Evolutionary conservation across 2,113 vertebrate species (phyloP).

Genomic region (Aplodontia rufa): DNA sequence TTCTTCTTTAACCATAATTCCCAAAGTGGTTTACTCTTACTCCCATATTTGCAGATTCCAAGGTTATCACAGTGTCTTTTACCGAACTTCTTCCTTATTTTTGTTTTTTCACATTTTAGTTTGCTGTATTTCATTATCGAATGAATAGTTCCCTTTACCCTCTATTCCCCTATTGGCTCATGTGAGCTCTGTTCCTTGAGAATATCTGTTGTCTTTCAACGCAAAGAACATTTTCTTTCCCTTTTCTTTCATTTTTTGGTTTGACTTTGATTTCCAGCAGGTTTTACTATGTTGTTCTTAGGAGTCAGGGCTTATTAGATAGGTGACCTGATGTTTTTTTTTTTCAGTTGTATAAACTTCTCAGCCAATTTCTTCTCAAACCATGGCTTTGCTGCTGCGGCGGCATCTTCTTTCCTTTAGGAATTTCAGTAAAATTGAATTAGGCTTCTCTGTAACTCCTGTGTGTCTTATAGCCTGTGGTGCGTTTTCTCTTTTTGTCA

Average conservation of each 20-base stretch:
- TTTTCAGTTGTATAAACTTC: background rate
- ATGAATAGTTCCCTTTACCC: too few relatives aligned
- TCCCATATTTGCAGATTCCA: background rate
- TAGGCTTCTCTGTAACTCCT: background rate
- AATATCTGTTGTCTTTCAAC: background rate
- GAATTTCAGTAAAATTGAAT: background rate
- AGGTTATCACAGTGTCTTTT: background rate
- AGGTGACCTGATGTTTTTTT: constrained; percentile 23
- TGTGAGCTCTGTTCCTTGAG: background rate
- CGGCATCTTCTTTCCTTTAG: background rate
- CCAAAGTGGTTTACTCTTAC: background rate
- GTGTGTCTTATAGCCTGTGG: background rate
- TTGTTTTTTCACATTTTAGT: background rate
- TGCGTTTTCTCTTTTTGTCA: background rate
- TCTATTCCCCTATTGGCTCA: background rate
- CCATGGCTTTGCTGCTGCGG: background rate
- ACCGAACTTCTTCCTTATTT: background rate
- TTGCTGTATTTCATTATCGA: background rate
- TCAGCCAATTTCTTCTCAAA: background rate
- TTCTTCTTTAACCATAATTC: background rate
- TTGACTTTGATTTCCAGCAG: background rate
- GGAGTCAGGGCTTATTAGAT: background rate
- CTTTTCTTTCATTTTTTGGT: background rate
- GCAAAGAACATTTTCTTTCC: background rate
- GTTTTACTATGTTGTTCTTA: background rate